Base-by-base conservation (phyloP, 2,888 invertebrate genomes). In the Sinopyrophorus schimmeli region DNA sequence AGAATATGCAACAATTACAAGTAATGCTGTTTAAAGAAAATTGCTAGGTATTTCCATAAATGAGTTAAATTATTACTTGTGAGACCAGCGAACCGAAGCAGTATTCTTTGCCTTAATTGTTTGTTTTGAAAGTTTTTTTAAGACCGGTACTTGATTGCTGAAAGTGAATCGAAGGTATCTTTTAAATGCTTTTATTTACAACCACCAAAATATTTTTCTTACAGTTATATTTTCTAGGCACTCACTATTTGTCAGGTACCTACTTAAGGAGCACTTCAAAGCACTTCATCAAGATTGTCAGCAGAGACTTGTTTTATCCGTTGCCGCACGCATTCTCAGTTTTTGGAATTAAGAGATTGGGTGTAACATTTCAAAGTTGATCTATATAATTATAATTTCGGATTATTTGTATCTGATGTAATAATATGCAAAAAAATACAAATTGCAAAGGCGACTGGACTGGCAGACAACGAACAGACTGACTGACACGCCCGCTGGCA, bases 401-500 rank as follows among this genome's bases (percentile, higher is more conserved):
- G 31, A 39, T 32, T 24, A 30, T 37, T 20, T 31, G 30, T 9
- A 30, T 23, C 12, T 1, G 10, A 31, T 34, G 7, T 34, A 3
- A 10, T 15, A 15, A 21, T n/a, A 20, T 12, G 7, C 5, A 14
- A 28, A 23, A 24, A 14, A 32, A 21, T 53, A 46, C 38, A 47
- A 46, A 49, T 46, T 47, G 53, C 35, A 52, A 53, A 58, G 57
- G 56, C 53, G 57, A 56, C 37, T 28, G 53, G 55, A 54, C 49
- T 56, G 54, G 53, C 54, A 58, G 57, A 54, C 59, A 55, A 34
- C 54, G 55, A 44, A 61, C 58, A 61, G 59, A 59, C 59, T 55
- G 59, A 59, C 56, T 52, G 58, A 61, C 61, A 55, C 55, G 57
- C 61, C 58, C 53, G 57, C 54, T 54, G 55, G 61, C 54, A 21